Base-by-base conservation (phyloP, 2,888 invertebrate genomes). In the Agrypnus murinus region DNA sequence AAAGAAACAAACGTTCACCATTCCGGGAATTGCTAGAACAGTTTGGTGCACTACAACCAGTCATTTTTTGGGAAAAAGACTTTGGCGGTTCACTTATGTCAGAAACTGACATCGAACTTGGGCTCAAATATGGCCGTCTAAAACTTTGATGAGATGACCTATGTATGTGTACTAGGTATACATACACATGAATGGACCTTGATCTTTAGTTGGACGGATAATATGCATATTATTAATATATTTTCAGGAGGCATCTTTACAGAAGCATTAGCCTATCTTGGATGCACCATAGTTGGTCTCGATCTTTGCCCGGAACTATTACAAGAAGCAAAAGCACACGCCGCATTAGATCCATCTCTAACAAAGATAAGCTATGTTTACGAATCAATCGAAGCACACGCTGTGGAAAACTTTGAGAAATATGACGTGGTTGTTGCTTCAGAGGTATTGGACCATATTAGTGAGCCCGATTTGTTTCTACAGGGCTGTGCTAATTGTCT, bases 251-350 rank as follows among this genome's bases (percentile, higher is more conserved):
- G 53, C 6, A 64, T 64, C 15, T 15, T 55, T 12, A 32, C 68
- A 9, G 74, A 74, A 65, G 34, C 91, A 36, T 84, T 95, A 53
- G 93, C 93, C 0, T 89, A 92, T 77, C 84, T 95, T 17, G 94
- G 94, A 58, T 95, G 94, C 0, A 81, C 86, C 38, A 92, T 96
- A 0, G 92, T 91, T 0, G 95, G 94, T 8, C 86, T 96, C 14
- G 96, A 96, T 84, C 91, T 93, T 2, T 91, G 92, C 25, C 84
- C 86, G 19, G 90, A 92, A 50, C 87, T 93, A 17, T 90, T 95
- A 67, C 82, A 86, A 17, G 81, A 89, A 4, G 95, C 95, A 0
- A 86, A 87, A 72, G 78, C 87, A 10, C 95, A 95, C 81, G 86
- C 86, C 43, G 31, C 65, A 14, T 50, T 82, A 10, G 85, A 89